Conservation (phyloP, 1,140 invertebrate species). For the Harpegnathos saltator region DNA sequence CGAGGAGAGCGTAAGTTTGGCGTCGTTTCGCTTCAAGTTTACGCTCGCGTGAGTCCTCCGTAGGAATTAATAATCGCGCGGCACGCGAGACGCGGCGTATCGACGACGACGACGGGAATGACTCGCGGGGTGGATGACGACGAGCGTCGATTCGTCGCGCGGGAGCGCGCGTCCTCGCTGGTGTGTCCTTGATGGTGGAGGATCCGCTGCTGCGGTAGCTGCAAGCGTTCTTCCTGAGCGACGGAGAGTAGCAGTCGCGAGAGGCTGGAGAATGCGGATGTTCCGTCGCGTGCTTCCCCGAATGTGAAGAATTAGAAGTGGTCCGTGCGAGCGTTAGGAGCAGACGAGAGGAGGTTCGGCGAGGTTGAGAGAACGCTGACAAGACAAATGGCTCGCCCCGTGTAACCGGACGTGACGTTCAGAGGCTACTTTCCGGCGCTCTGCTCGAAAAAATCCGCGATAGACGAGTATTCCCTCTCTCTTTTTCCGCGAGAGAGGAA, state of each 20-base stretch:
- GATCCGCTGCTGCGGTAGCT: background rate
- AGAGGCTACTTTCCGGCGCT: constrained; percentile 45
- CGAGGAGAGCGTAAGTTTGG: constrained; percentile 42
- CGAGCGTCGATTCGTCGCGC: background rate
- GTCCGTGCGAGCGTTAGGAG: constrained; percentile 7
- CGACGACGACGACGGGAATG: constrained; percentile 9
- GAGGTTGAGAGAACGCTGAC: constrained; percentile 44
- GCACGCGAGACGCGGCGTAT: too few species aligned
- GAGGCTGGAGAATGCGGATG: background rate
- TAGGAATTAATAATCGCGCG: constrained; percentile 31
- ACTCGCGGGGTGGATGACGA: background rate
- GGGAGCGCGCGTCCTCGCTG: too few species aligned
- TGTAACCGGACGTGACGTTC: constrained; percentile 42
- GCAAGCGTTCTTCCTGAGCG: background rate
- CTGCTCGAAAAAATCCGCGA: constrained; percentile 31
- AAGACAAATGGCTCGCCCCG: constrained; percentile 40
- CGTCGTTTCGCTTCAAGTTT: constrained; percentile 39
- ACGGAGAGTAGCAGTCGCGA: too few species aligned
- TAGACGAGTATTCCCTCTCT: constrained; percentile 39
- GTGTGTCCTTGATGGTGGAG: too few species aligned
- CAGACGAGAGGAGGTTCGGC: background rate
- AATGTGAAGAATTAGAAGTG: constrained; percentile 44
- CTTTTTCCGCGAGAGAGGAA: too few species aligned
- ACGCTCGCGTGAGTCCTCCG: background rate
- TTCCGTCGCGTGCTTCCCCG: constrained; percentile 2